These are phyloP conservation scores for Drosophila nigritarsus DNA, from an alignment of 2,888 invertebrate genomes.

Conservation along the genomic window DNA sequence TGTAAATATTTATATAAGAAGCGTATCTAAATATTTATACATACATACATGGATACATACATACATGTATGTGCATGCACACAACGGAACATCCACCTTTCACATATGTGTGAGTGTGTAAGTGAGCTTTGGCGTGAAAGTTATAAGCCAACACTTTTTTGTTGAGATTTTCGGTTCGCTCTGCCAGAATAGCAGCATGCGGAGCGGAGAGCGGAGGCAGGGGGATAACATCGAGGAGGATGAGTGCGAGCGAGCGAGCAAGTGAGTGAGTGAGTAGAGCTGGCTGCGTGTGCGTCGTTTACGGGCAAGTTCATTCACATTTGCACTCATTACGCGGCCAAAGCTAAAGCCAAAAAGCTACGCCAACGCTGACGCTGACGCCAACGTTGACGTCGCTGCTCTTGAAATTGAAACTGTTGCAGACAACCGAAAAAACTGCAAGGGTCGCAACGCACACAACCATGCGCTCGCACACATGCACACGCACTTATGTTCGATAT, in stretches of 20 bases:
- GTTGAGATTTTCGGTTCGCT: slow-evolving; percentile 44
- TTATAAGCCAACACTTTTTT: slow-evolving; percentile 58
- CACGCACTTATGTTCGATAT: slow-evolving; percentile 3
- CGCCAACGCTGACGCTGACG: slow-evolving; percentile 20
- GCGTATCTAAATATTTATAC: neutral
- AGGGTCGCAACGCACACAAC: slow-evolving; percentile 2
- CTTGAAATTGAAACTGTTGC: slow-evolving; percentile 55
- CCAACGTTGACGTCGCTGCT: slow-evolving; percentile 39
- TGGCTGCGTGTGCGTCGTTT: slow-evolving; percentile 68
- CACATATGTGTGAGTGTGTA: slow-evolving; percentile 33
- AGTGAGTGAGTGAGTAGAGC: slow-evolving; percentile 41
- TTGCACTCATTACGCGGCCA: slow-evolving; percentile 82
- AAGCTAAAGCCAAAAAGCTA: slow-evolving; percentile 41
- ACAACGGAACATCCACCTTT: slow-evolving; percentile 31
- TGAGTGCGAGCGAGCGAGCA: slow-evolving; percentile 26
- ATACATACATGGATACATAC: slow-evolving; percentile 1
- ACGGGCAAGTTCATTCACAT: slow-evolving; percentile 82
- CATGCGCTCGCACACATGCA: neutral
- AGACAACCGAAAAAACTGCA: slow-evolving; percentile 33
- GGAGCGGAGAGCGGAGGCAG: neutral
- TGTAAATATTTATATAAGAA: slow-evolving; percentile 11
- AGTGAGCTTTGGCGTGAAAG: slow-evolving; percentile 62
- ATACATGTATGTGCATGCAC: neutral
- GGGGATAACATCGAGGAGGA: slow-evolving; percentile 16
- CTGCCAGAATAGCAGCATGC: slow-evolving; percentile 24